Evolutionary conservation across 2,113 vertebrate species (phyloP).

Genomic region (Pangasianodon gigas): DNA sequence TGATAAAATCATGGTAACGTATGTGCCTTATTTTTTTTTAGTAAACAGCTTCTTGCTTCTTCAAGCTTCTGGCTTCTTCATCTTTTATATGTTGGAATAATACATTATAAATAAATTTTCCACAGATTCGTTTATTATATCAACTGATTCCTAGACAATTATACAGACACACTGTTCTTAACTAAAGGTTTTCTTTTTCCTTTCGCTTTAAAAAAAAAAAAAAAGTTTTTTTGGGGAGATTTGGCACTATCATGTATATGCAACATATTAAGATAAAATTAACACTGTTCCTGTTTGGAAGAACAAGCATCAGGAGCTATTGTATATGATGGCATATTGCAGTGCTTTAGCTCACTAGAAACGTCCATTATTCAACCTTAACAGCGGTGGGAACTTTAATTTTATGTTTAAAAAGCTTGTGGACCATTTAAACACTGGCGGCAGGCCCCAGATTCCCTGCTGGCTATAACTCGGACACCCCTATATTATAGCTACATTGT

Average conservation of each 20-base stretch:
- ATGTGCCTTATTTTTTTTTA: not conserved
- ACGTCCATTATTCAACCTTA: not conserved
- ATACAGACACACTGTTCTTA: not conserved
- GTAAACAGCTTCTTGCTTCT: not conserved
- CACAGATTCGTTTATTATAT: not conserved
- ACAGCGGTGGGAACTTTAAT: too few species aligned
- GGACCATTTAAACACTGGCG: not conserved
- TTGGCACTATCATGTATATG: not conserved
- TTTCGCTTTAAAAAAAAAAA: not conserved
- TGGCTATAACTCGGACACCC: not conserved
- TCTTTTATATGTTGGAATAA: not conserved
- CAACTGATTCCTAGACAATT: not conserved
- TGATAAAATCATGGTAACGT: not conserved
- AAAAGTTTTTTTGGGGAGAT: not conserved
- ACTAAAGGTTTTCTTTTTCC: not conserved
- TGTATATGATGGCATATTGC: not conserved
- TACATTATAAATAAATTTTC: not conserved
- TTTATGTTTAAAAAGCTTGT: not conserved
- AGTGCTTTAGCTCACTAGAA: not conserved
- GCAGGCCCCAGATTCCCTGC: not conserved
- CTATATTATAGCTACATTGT: not conserved
- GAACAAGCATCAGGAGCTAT: not conserved
- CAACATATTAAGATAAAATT: not conserved
- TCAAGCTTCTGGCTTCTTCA: not conserved
- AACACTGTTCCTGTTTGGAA: not conserved